phyloP scores from a whole-genome alignment of 2,113 vertebrate species.

The Ptilorrhoa leucosticta region DNA sequence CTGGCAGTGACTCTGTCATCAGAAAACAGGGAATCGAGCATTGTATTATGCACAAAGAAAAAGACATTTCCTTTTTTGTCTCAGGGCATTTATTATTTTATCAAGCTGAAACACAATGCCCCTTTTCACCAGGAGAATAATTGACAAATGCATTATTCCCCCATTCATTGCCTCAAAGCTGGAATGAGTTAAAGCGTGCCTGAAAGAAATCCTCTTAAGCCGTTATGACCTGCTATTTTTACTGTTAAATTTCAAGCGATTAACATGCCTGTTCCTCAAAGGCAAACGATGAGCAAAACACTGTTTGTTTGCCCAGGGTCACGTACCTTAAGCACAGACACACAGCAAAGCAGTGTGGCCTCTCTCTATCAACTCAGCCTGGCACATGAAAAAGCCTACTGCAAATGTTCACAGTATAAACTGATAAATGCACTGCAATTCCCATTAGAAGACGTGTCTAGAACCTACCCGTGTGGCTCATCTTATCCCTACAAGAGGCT shows the following conservation, averaged over 20 bases:
- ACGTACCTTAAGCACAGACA: not conserved
- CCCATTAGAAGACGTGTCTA: not conserved
- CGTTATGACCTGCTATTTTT: not conserved
- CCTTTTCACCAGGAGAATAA: conserved; percentile 23
- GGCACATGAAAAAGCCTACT: not conserved
- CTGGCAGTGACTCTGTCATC: not conserved
- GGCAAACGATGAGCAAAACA: not conserved
- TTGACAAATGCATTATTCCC: conserved; percentile 17
- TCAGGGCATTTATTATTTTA: conserved; percentile 10
- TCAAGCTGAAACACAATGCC: not conserved
- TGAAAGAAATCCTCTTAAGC: not conserved
- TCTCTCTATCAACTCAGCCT: not conserved
- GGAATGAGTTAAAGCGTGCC: not conserved
- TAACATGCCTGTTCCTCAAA: not conserved
- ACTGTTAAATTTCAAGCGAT: not conserved
- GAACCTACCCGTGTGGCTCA: not conserved
- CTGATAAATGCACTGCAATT: not conserved
- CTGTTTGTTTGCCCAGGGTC: not conserved
- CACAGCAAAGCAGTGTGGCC: fast-evolving
- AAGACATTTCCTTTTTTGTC: not conserved
- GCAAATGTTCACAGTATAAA: not conserved
- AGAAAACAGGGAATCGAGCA: not conserved
- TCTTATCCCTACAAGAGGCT: not conserved
- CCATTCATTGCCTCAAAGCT: not conserved
- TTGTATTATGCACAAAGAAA: not conserved